Evolutionary conservation across 1,140 invertebrate genomes (phyloP).

Genomic region (Dufourea novaeangliae): DNA sequence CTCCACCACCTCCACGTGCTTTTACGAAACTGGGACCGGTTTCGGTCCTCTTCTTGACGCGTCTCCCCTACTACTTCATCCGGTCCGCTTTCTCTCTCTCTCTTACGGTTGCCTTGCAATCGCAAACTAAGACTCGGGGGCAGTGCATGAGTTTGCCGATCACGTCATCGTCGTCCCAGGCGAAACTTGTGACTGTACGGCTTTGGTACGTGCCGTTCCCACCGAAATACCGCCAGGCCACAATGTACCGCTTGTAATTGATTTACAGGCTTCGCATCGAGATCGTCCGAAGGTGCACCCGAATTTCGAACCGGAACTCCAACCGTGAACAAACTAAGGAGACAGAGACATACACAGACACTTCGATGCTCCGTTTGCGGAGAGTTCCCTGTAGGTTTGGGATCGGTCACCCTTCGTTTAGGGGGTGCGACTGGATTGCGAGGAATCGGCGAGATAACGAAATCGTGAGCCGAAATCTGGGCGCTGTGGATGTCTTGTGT

Average conservation of each 20-base stretch:
- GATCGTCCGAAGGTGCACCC: slow-evolving; percentile 42
- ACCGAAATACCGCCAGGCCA: slow-evolving; percentile 45
- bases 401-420: slow-evolving; percentile 15
- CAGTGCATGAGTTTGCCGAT: slow-evolving; percentile 77
- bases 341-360: slow-evolving; percentile 39
- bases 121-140: slow-evolving; percentile 59
- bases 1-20: background rate
- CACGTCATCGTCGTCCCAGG: slow-evolving; percentile 73
- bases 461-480: background rate
- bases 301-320: slow-evolving; percentile 35
- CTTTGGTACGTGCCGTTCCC: slow-evolving; percentile 77
- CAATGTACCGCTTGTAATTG: slow-evolving; percentile 76
- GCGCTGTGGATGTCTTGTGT: background rate
- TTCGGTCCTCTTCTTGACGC: too few relatives aligned
- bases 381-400: slow-evolving; percentile 2
- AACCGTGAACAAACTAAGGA: slow-evolving; percentile 26
- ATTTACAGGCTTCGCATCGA: slow-evolving; percentile 76
- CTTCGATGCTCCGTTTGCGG: slow-evolving; percentile 53
- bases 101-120: slow-evolving; percentile 3
- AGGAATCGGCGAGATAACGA: slow-evolving; percentile 24
- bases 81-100: background rate
- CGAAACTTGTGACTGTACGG: slow-evolving; percentile 70
- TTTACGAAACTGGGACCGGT: background rate
- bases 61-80: too few relatives aligned
- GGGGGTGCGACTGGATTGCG: slow-evolving; percentile 42